A percentile compares a stretch with the other conserved stretches of the same genome.
Evolutionary conservation across 2,888 invertebrate genomes (phyloP).

Genomic region (Megamerina dolium): DNA sequence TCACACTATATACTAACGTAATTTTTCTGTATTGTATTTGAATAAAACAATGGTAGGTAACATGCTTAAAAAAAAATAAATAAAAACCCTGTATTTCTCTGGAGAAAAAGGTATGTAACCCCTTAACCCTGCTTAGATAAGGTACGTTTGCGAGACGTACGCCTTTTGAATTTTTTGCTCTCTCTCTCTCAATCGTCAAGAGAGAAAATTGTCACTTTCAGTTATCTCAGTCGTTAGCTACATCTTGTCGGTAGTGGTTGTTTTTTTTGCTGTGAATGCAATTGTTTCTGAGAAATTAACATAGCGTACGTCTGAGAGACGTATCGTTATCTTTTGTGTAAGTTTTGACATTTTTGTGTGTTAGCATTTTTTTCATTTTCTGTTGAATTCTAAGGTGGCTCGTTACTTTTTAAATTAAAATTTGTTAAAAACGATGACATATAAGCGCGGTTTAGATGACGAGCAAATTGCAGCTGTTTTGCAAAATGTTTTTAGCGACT

Average conservation of each 20-base stretch:
- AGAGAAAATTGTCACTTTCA: no score
- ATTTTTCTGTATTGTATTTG: no score
- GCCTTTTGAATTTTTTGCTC: no score
- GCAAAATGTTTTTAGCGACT: not conserved
- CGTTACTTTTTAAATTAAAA: not conserved
- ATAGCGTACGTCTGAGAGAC: constrained; percentile 1
- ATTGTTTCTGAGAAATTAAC: constrained; percentile 1
- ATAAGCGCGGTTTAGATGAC: not conserved
- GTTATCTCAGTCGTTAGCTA: not conserved
- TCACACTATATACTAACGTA: no score
- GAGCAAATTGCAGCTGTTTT: not conserved
- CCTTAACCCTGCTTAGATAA: no score
- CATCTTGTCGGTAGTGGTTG: constrained; percentile 1
- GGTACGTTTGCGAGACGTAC: no score
- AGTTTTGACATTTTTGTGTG: no score
- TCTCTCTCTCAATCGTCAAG: no score
- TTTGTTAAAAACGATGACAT: not conserved
- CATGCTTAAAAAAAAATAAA: no score
- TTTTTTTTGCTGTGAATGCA: not conserved
- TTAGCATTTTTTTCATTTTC: not conserved
- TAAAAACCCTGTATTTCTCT: no score
- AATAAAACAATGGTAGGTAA: no score
- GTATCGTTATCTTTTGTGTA: constrained; percentile 6
- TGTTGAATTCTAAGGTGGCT: not conserved
- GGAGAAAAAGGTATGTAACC: no score